Percentiles rank a stretch among this genome's conserved stretches.
These are phyloP conservation scores for Kryptolebias marmoratus DNA, from an alignment of 2,113 vertebrate genomes.

Conservation along the genomic window DNA sequence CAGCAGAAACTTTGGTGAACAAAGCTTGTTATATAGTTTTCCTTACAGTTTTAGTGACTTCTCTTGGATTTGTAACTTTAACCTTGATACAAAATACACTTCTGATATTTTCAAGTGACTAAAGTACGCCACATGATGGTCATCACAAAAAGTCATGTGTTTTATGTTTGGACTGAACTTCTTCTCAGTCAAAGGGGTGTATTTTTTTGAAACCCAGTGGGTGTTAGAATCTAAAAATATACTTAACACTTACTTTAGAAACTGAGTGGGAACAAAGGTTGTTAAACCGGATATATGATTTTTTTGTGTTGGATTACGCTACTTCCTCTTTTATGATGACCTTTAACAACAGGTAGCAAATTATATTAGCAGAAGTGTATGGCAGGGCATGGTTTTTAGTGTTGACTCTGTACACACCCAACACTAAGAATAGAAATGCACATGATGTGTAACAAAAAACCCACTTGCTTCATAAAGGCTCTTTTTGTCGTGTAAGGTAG, in stretches of 20 bases:
- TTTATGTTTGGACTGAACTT: neutral
- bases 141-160: neutral
- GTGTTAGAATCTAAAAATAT: constrained; percentile 21
- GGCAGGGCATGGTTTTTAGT: neutral
- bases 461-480: neutral
- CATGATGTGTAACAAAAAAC: constrained; percentile 7
- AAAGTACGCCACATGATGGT: constrained; percentile 2
- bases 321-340: constrained; percentile 44
- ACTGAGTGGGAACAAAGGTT: constrained; percentile 7
- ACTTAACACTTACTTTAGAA: constrained; percentile 32
- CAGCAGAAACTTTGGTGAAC: neutral
- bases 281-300: constrained; percentile 44
- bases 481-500: neutral
- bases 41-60: neutral
- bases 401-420: neutral
- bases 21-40: neutral
- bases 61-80: neutral
- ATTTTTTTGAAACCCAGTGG: constrained; percentile 2
- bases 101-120: neutral
- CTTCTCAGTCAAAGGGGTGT: neutral
- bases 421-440: constrained; percentile 10
- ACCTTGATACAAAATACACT: neutral
- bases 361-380: constrained; percentile 30
- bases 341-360: constrained; percentile 15
- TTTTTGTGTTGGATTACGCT: constrained; percentile 26